Evolutionary conservation across 2,113 vertebrate species (phyloP).

Genomic region (Mirounga angustirostris): DNA sequence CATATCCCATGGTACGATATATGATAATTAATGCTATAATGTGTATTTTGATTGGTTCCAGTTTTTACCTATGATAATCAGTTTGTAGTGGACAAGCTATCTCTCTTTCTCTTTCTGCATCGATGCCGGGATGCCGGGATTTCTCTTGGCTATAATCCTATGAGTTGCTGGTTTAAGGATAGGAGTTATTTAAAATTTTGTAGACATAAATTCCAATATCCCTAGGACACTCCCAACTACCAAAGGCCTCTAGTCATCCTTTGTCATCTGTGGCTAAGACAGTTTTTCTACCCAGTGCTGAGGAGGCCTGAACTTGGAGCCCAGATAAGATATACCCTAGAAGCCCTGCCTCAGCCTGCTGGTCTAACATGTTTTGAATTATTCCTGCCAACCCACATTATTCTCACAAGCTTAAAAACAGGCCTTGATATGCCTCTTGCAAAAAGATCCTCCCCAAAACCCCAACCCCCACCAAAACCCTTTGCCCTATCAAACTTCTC

Average conservation of each 20-base stretch:
- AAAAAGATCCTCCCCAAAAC: neutral
- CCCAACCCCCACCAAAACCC: neutral
- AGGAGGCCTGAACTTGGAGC: neutral
- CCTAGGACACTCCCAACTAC: neutral
- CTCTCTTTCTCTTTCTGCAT: neutral
- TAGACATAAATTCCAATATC: neutral
- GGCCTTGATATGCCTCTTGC: neutral
- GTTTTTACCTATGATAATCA: neutral
- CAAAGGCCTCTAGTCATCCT: neutral
- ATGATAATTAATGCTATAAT: neutral
- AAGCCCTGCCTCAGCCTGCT: neutral
- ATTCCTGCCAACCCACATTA: neutral
- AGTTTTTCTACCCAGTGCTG: neutral
- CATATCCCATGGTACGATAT: neutral
- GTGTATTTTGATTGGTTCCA: neutral
- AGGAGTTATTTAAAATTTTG: neutral
- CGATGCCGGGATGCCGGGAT: neutral
- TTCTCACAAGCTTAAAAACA: neutral
- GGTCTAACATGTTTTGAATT: neutral
- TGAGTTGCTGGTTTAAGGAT: neutral
- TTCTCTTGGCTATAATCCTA: neutral
- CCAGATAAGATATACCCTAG: neutral
- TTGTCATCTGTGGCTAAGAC: neutral
- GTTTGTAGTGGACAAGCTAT: neutral
- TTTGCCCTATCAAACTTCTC: neutral